A percentile compares a stretch with the other conserved stretches of the same genome.
Evolutionary conservation across 1,140 invertebrate species (phyloP).

Genomic region (Condylostylus longicornis): DNA sequence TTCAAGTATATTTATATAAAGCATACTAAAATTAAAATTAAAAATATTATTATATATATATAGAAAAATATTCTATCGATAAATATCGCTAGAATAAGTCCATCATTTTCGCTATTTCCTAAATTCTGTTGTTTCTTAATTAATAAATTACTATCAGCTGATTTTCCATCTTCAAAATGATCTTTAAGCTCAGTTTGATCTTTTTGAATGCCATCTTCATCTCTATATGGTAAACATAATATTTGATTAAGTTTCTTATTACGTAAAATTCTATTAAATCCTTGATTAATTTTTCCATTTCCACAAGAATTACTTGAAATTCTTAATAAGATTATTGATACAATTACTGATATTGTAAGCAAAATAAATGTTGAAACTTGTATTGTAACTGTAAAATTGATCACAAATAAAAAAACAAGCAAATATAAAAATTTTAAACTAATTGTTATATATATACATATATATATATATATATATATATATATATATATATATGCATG

Average conservation of each 20-base stretch:
- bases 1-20: slow-evolving; percentile 23
- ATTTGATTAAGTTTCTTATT: slow-evolving; percentile 9
- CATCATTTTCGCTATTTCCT: slow-evolving; percentile 34
- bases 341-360: not conserved
- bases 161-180: not conserved
- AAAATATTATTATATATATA: slow-evolving; percentile 36
- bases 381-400: slow-evolving; percentile 12
- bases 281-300: not conserved
- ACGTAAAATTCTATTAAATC: not conserved
- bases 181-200: slow-evolving; percentile 10
- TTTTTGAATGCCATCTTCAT: slow-evolving; percentile 19
- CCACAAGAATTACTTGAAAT: not conserved
- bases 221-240: slow-evolving; percentile 20
- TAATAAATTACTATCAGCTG: not conserved
- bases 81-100: slow-evolving; percentile 38
- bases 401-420: slow-evolving; percentile 1
- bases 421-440: not conserved
- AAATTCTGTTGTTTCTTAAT: slow-evolving; percentile 5
- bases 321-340: not conserved
- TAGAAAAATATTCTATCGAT: slow-evolving; percentile 40
- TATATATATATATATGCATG: no score
- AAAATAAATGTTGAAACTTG: not conserved
- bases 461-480: no score
- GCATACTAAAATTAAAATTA: slow-evolving; percentile 35
- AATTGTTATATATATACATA: no score